Evolutionary conservation across 2,113 vertebrate species (phyloP), one percentile per base, ranked within the genome.

Genomic region (Orthonyx spaldingii): DNA sequence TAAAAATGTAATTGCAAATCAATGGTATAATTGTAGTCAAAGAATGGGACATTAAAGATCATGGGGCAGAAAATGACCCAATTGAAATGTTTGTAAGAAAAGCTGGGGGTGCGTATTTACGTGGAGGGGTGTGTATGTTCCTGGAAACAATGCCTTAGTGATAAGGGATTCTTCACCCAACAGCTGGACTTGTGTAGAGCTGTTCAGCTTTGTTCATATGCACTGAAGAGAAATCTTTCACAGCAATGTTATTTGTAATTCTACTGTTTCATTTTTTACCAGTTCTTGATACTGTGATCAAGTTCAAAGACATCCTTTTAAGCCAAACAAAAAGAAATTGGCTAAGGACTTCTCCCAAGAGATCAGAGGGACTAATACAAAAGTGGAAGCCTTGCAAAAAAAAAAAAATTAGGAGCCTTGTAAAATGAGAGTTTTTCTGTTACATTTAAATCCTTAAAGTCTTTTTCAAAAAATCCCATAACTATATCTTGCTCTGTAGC

Each of bases 1-100:
- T 74, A 64, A 87, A 92, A 81, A 64, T 87, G 39, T 84, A 96
- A 88, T 96, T 87, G 88, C 84, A 82, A 96, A 94, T 97, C 78
- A 91, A 27, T 87, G 76, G 50, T 82, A 11, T 95, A 64, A 77
- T 94, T 78, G 46, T 96, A 87, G 91, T 90, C 86, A 93, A 83
- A 93, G 94, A 95, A 89, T 77, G 90, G 91, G 91, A 90, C 17
- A 13, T 93, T 86, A 77, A 78, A 78, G 85, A 44, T 94, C 84
- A 44, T 10, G 72, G 90, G 83, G 84, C 75, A 88, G 66, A 87
- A 74, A 70, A 37, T 88, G 69, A 94, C 78, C 77, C 59, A 68
- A 22, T 2, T 80, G 94, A 86, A 90, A 77, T 63, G 69, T 74
- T 91, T 44, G 21, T 69, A 71, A 85, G 84, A 70, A 94, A 89